Percentiles rank a stretch among this genome's conserved stretches.
phyloP scores from a whole-genome alignment of 2,797 vertebrate genomes.

The Centropyge bicolor region DNA sequence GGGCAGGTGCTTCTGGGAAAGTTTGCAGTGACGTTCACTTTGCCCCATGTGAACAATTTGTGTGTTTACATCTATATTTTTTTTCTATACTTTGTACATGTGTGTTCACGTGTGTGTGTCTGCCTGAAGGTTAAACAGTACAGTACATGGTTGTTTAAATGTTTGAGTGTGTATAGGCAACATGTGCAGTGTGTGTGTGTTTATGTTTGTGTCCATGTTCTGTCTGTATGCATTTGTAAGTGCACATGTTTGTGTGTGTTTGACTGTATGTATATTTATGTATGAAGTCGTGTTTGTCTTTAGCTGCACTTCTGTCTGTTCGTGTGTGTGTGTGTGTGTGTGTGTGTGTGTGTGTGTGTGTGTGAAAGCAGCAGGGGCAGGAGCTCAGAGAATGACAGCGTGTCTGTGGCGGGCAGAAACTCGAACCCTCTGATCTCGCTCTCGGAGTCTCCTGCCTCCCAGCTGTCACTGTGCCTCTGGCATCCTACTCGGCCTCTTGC shows the following conservation, averaged over 20 bases:
- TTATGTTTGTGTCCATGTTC: slow-evolving; percentile 2
- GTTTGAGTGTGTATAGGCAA: background rate
- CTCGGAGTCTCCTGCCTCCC: slow-evolving; percentile 82
- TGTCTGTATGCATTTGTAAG: slow-evolving; percentile 16
- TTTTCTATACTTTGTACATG: background rate
- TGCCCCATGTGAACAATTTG: background rate
- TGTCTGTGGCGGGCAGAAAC: slow-evolving; percentile 77
- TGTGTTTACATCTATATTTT: background rate
- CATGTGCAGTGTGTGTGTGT: slow-evolving; percentile 1
- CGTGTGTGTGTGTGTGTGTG: slow-evolving; percentile 14
- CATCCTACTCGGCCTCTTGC: slow-evolving; percentile 65
- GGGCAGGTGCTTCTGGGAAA: slow-evolving; percentile 65
- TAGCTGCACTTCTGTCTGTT: slow-evolving; percentile 1
- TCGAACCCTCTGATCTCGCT: slow-evolving; percentile 82
- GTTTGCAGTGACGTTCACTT: background rate
- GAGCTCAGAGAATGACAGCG: slow-evolving; percentile 74
- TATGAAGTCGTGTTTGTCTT: slow-evolving; percentile 1
- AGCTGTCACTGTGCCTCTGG: slow-evolving; percentile 86
- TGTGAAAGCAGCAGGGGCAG: slow-evolving; percentile 66
- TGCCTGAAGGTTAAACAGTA: background rate
- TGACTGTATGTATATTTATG: background rate
- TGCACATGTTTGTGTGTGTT: slow-evolving; percentile 6
- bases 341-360: slow-evolving; percentile 44
- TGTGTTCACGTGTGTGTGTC: slow-evolving; percentile 1
- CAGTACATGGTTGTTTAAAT: background rate